Base-by-base conservation (phyloP, 1,140 invertebrate species). In the Anagrus nilaparvatae region DNA sequence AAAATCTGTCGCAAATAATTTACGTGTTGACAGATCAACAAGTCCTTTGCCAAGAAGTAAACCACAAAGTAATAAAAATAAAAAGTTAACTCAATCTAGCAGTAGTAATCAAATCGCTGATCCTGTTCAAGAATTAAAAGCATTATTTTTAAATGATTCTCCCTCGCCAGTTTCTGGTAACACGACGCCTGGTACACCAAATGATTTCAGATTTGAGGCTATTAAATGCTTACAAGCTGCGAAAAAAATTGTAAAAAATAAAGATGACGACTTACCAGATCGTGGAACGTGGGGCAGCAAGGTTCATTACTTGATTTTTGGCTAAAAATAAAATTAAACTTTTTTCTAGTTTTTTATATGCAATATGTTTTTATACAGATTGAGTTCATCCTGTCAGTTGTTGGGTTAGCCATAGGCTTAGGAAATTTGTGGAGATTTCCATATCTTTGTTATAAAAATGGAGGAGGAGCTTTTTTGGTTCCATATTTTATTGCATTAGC, bases 401-500 rank as follows among this genome's bases (percentile, higher is more conserved):
- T 71, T 8, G 67, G 68, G 1, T 47, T 70, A 34, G 63, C 69
- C 12, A 67, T 72, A n/a, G 72, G 72, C n/a, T 54, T 77, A 5
- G 74, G 74, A 3, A 76, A 76, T 48, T 65, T 77, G 4, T 78
- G 76, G 76, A 54, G 76, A 54, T 78, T 78, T 63, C 76, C 76
- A 1, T 76, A 75, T 40, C 56, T 77, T 3, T 73, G 70, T 20
- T 76, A 76, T 53, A 71, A 67, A 38, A 76, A 77, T 52, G 61
- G 61, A 5, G 61, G 61, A 12, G 90, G 92, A 51, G 92, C 92
- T 3, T 97, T 97, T 65, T 74, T 97, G 29, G 86, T 96, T 25
- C 91, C 92, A 1, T 97, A 95, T 67, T 82, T 84, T 48, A 70
- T 93, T 34, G 94, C 95, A 78, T 69, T 95, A 55, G 70, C 93